A percentile compares a stretch with the other conserved stretches of the same genome.
These are phyloP conservation scores for Adelosebastes latens DNA, from an alignment of 2,797 vertebrate genomes.

Conservation along the genomic window DNA sequence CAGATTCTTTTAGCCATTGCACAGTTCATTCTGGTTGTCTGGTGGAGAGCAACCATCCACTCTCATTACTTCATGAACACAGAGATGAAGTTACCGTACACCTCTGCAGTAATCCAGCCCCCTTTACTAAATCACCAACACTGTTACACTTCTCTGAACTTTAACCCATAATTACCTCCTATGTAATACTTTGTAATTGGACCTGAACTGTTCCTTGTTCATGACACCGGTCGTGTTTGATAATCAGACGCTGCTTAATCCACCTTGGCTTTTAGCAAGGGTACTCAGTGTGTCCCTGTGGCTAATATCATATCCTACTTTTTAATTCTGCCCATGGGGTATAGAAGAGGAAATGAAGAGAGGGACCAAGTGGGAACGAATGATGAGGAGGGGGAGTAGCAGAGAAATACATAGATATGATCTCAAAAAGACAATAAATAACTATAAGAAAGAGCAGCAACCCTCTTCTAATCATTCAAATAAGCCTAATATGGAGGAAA, in stretches of 20 bases:
- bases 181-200: slow-evolving; percentile 50
- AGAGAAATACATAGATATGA: not conserved
- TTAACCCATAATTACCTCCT: slow-evolving; percentile 48
- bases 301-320: slow-evolving; percentile 30
- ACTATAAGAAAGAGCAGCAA: not conserved
- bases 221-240: slow-evolving; percentile 28
- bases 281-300: slow-evolving; percentile 10
- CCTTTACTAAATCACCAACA: slow-evolving; percentile 33
- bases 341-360: slow-evolving; percentile 11
- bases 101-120: slow-evolving; percentile 44
- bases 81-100: slow-evolving; percentile 45
- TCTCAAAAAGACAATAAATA: not conserved
- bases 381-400: not conserved
- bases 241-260: slow-evolving; percentile 39
- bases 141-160: slow-evolving; percentile 51
- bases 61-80: slow-evolving; percentile 56
- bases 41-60: slow-evolving; percentile 57
- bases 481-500: not conserved
- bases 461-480: not conserved
- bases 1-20: slow-evolving; percentile 74
- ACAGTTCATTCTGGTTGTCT: slow-evolving; percentile 72
- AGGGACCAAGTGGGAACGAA: not conserved
- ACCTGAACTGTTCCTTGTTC: slow-evolving; percentile 42
- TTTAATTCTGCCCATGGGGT: slow-evolving; percentile 20
- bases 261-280: slow-evolving; percentile 18